Evolutionary conservation across 2,113 vertebrate species (phyloP), one percentile per base, ranked within the genome.

Genomic region (Nannobrachium achirus): DNA sequence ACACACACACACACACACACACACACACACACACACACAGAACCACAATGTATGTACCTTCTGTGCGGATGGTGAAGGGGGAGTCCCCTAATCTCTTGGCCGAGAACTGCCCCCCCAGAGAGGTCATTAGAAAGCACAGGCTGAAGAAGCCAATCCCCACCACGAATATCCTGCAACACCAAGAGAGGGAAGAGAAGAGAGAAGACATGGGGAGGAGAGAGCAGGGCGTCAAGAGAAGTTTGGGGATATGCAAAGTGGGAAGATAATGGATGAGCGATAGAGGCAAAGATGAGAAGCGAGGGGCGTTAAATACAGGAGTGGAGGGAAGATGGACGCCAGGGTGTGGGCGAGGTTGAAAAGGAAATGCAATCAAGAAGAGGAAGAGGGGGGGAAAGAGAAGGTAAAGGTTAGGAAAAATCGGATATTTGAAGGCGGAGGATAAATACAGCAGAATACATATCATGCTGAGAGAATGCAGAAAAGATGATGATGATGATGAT

Each of bases 91-190:
- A 90, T 88, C 96, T 94, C 90, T 96, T 96, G 87, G 96, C 91
- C 0, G 96, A 98, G 90, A 99, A 96, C 89, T 98, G 96, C 46
- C 97, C 97, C 79, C 97, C 97, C 82, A 99, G 92, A 42, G 97
- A 99, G 0, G 96, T 98, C 97, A 99, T 98, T 86, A 99, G 93
- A 92, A 99, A 98, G 90, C 97, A 99, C 66, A 99, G 93, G 1
- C 96, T 98, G 92, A 99, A 99, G 93, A 99, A 98, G 84, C 96
- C 97, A 15, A 97, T 95, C 69, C 97, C 97, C 82, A 95, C 94
- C 87, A 99, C 93, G 8, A 99, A 99, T 80, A 99, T 96, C 94
- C 97, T 99, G 88, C 74, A 89, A 89, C 33, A 83, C 62, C 74
- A 15, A 45, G 40, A 46, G 33, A 42, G 18, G 59, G 56, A 77